Base-by-base conservation (phyloP, 2,113 vertebrate species). In the Python bivittatus region DNA sequence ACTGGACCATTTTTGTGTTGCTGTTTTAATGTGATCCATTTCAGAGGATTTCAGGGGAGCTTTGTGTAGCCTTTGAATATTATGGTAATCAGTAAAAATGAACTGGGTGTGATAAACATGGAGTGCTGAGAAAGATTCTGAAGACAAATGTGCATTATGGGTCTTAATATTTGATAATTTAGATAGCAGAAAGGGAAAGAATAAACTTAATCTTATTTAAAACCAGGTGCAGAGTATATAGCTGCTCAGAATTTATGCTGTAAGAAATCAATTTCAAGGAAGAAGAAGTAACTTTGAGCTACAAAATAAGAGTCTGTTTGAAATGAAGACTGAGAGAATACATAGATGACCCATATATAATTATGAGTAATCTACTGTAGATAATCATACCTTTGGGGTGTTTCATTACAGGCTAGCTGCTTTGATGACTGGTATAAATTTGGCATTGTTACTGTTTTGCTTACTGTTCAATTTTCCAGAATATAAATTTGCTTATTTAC, bases 11-110 rank as follows among this genome's bases (percentile, higher is more conserved):
- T 94, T 9, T 86, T 0, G 0, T 9, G n/a, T 64, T 91, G 25
- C 93, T 94, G 52, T 93, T 92, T 84, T 90, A 58, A 92, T 58
- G 94, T 96, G 95, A 91, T 93, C 94, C 53, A 86, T 94, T 93
- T 93, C 1, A 79, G 79, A 92, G 11, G 88, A 93, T 93, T 92
- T 95, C 56, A 86, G 88, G 44, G n/a, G 85, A 94, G 84, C 61
- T 94, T 94, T 90, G n/a, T 44, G 68, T 25, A 93, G 88, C 91
- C 79, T 95, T 93, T n/a, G 64, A 91, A 85, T n/a, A 22, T 60
- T 85, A 60, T 48, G 27, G 27, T 61, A 44, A 61, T n/a, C 25
- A 61, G 8, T 91, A 85, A 85, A 90, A 85, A 83, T 91, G n/a
- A 91, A 91, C 27, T 61, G 44, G 25, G 64, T 86, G 10, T 91